Evolutionary conservation across 1,140 invertebrate genomes (phyloP).

Genomic region (Orchestia grillus): DNA sequence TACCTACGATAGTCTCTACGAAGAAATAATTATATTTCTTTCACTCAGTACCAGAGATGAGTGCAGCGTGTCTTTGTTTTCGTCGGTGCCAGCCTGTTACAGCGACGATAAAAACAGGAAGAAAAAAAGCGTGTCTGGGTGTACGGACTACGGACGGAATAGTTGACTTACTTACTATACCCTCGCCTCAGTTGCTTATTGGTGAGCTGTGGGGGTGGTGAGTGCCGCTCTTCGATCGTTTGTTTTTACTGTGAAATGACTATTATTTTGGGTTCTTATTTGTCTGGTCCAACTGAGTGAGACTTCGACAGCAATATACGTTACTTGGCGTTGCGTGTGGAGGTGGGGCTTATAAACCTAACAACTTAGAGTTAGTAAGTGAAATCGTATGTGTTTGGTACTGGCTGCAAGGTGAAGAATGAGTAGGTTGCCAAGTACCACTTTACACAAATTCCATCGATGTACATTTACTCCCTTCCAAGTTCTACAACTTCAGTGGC

Average conservation of each 20-base stretch:
- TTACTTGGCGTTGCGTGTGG: not conserved
- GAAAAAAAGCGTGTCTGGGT: not conserved
- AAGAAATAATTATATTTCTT: not conserved
- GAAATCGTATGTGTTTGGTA: not conserved
- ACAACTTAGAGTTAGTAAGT: not conserved
- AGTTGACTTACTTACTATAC: not conserved
- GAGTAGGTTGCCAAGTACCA: not conserved
- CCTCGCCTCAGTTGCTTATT: not conserved
- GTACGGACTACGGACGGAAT: not conserved
- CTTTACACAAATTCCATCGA: not conserved
- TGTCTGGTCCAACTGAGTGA: not conserved
- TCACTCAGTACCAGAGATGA: not conserved
- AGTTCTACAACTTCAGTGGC: not conserved
- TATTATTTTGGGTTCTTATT: not conserved
- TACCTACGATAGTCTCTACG: not conserved
- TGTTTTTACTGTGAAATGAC: not conserved
- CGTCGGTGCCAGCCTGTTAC: not conserved
- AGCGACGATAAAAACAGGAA: not conserved
- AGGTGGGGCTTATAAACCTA: not conserved
- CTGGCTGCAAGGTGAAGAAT: not conserved
- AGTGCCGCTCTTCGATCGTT: not conserved
- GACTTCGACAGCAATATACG: not conserved
- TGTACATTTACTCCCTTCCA: not conserved
- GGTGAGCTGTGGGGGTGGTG: not conserved
- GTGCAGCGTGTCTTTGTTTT: not conserved